These are phyloP conservation scores for Chaetorhynchus papuensis DNA, from an alignment of 2,113 vertebrate species.

Conservation along the genomic window DNA sequence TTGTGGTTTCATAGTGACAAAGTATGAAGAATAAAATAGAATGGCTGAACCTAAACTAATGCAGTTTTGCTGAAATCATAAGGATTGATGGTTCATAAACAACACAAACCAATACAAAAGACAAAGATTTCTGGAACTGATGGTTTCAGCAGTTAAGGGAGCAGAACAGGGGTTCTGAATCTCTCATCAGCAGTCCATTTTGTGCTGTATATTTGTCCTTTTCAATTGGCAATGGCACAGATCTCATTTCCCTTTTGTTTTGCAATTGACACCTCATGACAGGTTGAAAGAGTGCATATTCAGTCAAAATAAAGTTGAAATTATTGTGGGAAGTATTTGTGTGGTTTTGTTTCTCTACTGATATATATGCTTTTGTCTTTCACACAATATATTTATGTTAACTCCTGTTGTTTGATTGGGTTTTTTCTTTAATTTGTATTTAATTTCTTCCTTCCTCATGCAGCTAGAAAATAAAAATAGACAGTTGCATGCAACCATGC, in stretches of 20 bases:
- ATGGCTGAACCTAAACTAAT: background rate
- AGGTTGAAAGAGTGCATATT: background rate
- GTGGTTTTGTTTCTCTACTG: background rate
- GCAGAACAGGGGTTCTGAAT: background rate
- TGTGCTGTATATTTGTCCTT: background rate
- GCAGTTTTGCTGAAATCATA: background rate
- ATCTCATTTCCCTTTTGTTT: background rate
- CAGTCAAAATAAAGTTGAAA: background rate
- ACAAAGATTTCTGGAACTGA: background rate
- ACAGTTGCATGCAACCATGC: background rate
- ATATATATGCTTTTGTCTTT: background rate
- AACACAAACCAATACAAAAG: background rate
- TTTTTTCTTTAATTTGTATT: background rate
- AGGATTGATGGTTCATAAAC: background rate
- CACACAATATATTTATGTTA: background rate
- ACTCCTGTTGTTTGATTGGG: background rate
- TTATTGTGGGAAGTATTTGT: background rate
- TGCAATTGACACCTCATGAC: background rate
- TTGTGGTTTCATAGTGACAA: background rate
- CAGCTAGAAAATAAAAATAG: background rate
- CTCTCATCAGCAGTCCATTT: background rate
- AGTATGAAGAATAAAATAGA: background rate
- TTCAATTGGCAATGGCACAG: background rate
- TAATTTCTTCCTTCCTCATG: background rate
- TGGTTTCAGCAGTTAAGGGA: background rate